Conservation (phyloP, 2,797 vertebrate species). For the Ficedula albicollis region DNA sequence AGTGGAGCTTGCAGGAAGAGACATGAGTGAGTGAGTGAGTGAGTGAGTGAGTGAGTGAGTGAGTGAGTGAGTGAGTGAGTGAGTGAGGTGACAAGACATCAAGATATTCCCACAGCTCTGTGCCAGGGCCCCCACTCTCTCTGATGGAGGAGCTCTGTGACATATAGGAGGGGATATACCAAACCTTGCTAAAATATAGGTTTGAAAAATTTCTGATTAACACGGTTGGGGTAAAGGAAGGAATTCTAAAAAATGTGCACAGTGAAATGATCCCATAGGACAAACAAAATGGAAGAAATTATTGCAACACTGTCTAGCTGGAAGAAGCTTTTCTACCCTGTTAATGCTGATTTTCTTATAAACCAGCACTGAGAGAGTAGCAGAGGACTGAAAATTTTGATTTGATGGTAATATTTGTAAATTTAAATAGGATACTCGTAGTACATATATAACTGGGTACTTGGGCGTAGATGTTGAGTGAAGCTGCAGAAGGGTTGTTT, state of each 20-base stretch:
- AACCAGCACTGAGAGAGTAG: background rate
- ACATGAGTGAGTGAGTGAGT: background rate
- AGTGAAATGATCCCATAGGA: background rate
- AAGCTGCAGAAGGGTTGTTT: background rate
- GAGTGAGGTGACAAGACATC: background rate
- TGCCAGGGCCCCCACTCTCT: fast-evolving
- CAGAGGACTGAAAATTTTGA: background rate
- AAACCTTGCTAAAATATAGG: background rate
- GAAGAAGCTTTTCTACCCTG: background rate
- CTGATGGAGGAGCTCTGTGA: fast-evolving
- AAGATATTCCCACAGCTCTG: background rate
- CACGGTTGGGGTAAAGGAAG: background rate
- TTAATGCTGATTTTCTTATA: background rate
- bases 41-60: background rate
- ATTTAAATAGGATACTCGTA: background rate
- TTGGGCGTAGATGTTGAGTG: fast-evolving
- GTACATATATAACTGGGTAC: background rate
- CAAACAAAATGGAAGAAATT: background rate
- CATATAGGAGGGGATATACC: background rate
- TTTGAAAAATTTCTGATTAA: background rate
- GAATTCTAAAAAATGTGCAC: background rate
- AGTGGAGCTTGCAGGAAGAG: background rate
- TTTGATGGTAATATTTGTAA: background rate
- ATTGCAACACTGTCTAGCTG: background rate
- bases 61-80: background rate